Evolutionary conservation across 2,888 invertebrate species (phyloP), one percentile per base, ranked within the genome.

Genomic region (Tenthredo mesomela): DNA sequence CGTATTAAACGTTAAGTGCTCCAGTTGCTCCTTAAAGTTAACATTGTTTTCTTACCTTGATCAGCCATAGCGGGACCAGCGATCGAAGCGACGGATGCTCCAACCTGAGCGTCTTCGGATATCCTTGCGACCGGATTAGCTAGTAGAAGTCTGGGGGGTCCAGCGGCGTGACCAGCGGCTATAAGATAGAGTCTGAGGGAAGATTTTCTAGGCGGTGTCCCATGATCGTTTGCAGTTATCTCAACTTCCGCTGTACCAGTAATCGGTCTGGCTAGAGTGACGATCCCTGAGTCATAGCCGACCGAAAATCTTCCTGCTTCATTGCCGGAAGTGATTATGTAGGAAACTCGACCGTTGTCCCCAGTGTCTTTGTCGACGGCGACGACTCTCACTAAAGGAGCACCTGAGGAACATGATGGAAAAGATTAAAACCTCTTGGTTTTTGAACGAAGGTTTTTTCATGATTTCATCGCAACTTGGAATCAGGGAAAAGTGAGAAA

Each of bases 151-250:
- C 96, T 95, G 4, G 98, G 98, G 18, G 98, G 97, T 90, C 97
- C 96, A 91, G 97, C 97, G 80, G 96, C 96, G 7, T 96, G 96
- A 82, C 96, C 96, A 90, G 96, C 95, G 33, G 95, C 93, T 47
- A 92, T 91, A 75, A 97, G 94, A 86, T 95, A 95, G 84, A 97
- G 93, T 75, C 95, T 96, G 90, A 96, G 95, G 85, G 95, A 95
- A 58, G 96, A 95, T 87, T 95, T 96, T 1, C 96, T 95, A 58
- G 95, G 95, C 0, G 97, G 97, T 47, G 94, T 93, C 0, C 98
- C 98, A 90, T 97, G 97, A 94, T 99, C 99, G 84, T 96, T 96
- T 5, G 98, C 99, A 0, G 97, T 97, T 73, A 99, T 95, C 91
- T 98, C 97, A 78, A 99, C 94, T 82, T 93, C 93, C 88, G 94